phyloP scores from a whole-genome alignment of 2,797 vertebrate genomes.

The Aratinga solstitialis region DNA sequence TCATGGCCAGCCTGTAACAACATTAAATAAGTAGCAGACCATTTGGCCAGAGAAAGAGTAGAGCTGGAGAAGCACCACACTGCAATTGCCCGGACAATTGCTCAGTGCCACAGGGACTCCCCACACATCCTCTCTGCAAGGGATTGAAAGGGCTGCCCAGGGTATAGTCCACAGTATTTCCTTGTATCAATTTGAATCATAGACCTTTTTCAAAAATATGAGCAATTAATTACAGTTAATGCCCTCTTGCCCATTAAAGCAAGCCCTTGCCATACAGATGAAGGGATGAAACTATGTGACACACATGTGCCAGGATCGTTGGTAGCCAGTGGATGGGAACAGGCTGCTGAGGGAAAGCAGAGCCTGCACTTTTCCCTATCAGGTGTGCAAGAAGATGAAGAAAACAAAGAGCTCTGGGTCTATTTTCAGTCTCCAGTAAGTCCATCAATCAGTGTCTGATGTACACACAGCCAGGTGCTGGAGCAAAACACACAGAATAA shows the following conservation, averaged over 20 bases:
- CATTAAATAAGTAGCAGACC: neutral
- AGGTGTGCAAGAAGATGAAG: rapidly evolving
- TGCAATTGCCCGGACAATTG: neutral
- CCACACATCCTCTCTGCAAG: neutral
- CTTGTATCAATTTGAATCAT: neutral
- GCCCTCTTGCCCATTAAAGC: neutral
- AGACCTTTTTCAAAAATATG: neutral
- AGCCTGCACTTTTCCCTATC: neutral
- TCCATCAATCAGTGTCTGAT: neutral
- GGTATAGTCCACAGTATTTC: neutral
- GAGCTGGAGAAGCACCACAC: neutral
- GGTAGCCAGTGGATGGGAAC: neutral
- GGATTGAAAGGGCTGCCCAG: neutral
- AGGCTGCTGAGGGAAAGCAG: neutral
- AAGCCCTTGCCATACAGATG: neutral
- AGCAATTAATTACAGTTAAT: neutral
- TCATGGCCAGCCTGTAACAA: neutral
- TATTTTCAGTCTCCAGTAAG: neutral
- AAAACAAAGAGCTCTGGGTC: neutral
- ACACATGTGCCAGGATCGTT: neutral
- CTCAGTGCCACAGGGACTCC: neutral
- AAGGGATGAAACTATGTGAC: neutral
- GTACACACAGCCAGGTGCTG: too few species aligned
- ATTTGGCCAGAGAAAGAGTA: neutral
- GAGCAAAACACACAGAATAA: neutral